Evolutionary conservation across 2,797 vertebrate genomes (phyloP).

Genomic region (Falco peregrinus): DNA sequence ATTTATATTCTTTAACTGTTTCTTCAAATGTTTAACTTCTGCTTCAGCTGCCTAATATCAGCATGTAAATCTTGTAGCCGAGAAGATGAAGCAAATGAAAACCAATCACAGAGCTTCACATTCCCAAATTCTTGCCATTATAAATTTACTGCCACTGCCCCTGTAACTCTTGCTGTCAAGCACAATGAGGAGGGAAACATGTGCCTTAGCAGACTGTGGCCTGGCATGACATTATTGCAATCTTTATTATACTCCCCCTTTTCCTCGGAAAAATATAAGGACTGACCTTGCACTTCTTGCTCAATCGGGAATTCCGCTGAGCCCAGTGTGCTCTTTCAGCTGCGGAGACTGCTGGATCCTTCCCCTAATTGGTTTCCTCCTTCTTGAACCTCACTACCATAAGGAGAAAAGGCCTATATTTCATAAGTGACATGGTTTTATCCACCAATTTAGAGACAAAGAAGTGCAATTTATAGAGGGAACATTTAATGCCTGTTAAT

Average conservation of each 20-base stretch:
- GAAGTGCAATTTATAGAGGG: conserved; percentile 37
- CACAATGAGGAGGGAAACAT: background rate
- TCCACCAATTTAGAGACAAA: conserved; percentile 60
- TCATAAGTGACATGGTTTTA: conserved; percentile 34
- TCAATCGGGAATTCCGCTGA: background rate
- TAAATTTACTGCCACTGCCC: conserved; percentile 20
- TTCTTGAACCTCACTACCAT: background rate
- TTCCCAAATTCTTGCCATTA: conserved; percentile 7
- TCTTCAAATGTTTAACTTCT: conserved; percentile 7
- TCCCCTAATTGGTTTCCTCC: conserved; percentile 23
- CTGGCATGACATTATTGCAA: conserved; percentile 16
- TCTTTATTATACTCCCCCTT: conserved; percentile 13
- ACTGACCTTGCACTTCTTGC: conserved; percentile 21
- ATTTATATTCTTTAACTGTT: background rate
- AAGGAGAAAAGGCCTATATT: conserved; percentile 34
- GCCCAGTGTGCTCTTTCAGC: conserved; percentile 7
- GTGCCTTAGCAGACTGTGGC: background rate
- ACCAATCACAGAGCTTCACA: background rate
- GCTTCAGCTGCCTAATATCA: conserved; percentile 9
- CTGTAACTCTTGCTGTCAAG: conserved; percentile 28
- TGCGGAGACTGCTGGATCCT: background rate
- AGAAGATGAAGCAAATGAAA: conserved; percentile 47
- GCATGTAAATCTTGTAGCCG: conserved; percentile 24
- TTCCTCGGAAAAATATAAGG: conserved; percentile 12
- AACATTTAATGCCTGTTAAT: conserved; percentile 47